Evolutionary conservation across 2,888 invertebrate species (phyloP).

Genomic region (Drosophila subsilvestris): DNA sequence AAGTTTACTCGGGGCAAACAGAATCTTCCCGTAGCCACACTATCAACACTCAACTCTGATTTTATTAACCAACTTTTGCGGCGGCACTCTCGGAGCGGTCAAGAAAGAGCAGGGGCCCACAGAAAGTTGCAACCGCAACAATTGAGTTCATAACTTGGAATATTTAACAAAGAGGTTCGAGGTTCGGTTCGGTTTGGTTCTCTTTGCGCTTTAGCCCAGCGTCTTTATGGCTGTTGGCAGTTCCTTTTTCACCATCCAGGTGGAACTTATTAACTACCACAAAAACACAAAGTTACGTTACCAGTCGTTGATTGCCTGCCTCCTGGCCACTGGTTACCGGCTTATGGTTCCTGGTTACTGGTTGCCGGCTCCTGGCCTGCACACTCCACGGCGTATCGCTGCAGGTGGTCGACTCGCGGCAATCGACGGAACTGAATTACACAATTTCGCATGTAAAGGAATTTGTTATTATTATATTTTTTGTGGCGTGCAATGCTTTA

Average conservation of each 20-base stretch:
- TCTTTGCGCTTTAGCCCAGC: slow-evolving; percentile 19
- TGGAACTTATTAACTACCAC: slow-evolving; percentile 61
- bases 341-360: background rate
- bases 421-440: slow-evolving; percentile 50
- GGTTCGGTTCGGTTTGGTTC: background rate
- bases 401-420: slow-evolving; percentile 11
- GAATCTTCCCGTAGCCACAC: slow-evolving; percentile 26
- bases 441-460: slow-evolving; percentile 52
- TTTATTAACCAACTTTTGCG: slow-evolving; percentile 71
- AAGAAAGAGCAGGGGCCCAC: slow-evolving; percentile 2
- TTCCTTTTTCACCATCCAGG: slow-evolving; percentile 18
- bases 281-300: slow-evolving; percentile 67
- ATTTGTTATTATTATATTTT: slow-evolving; percentile 57
- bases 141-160: slow-evolving; percentile 45
- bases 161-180: slow-evolving; percentile 27
- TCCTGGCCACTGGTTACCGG: slow-evolving; percentile 5
- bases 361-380: background rate
- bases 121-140: slow-evolving; percentile 8
- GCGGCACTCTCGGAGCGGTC: slow-evolving; percentile 31
- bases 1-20: background rate
- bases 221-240: slow-evolving; percentile 53
- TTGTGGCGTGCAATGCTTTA: slow-evolving; percentile 60
- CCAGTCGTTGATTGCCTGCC: slow-evolving; percentile 49
- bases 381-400: background rate
- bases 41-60: slow-evolving; percentile 70